Conservation (phyloP, 1,140 invertebrate genomes). For the Eriosoma lanigerum region DNA sequence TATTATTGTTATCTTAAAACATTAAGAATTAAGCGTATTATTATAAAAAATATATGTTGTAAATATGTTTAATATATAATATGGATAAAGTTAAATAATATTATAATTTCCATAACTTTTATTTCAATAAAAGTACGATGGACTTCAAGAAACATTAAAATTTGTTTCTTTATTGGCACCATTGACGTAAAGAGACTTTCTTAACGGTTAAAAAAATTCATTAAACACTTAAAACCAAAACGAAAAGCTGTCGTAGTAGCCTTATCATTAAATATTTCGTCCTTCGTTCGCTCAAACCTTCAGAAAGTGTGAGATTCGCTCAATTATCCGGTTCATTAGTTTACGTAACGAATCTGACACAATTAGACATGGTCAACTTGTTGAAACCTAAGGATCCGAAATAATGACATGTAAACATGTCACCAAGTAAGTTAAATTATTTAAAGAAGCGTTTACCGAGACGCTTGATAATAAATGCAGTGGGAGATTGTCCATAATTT, state of each 20-base stretch:
- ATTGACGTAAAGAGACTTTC: background rate
- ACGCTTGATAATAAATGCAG: background rate
- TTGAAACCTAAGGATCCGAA: conserved; percentile 4
- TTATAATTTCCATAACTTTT: too few relatives aligned
- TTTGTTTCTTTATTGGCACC: background rate
- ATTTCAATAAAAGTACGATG: background rate
- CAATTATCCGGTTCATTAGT: background rate
- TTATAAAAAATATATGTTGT: too few relatives aligned
- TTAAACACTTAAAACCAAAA: background rate
- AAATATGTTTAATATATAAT: too few relatives aligned
- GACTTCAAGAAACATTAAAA: background rate
- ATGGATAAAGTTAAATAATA: too few relatives aligned
- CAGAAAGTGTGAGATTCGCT: background rate
- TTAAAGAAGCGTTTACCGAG: background rate
- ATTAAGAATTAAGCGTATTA: too few relatives aligned
- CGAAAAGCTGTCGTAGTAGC: background rate
- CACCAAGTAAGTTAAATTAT: background rate
- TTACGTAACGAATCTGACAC: background rate
- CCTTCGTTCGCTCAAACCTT: background rate
- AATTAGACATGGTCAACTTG: background rate
- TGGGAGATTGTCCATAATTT: conserved; percentile 12
- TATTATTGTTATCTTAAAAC: too few relatives aligned
- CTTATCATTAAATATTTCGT: too few relatives aligned
- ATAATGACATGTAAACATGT: background rate
- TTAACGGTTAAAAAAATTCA: too few relatives aligned